Conservation (phyloP, 2,797 vertebrate genomes). For the Cossypha niveicapilla region DNA sequence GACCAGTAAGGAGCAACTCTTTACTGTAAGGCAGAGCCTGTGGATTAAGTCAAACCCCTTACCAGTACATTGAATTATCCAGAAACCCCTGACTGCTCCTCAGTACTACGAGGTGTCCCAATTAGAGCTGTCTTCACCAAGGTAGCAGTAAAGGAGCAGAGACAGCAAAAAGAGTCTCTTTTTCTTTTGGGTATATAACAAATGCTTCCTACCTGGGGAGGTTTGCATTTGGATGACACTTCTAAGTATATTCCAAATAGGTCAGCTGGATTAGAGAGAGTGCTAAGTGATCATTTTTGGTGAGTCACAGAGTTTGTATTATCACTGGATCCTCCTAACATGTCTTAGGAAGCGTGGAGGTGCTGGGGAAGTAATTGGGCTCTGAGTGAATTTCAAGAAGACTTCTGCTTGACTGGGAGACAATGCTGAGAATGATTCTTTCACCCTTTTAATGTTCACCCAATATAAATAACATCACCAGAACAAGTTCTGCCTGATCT, state of each 20-base stretch:
- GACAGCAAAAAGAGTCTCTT: background rate
- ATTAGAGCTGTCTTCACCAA: background rate
- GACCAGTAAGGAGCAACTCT: background rate
- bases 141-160: background rate
- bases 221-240: background rate
- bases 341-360: background rate
- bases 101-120: rapidly evolving
- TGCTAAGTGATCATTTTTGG: background rate
- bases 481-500: background rate
- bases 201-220: background rate
- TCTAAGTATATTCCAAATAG: background rate
- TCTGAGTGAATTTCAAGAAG: background rate
- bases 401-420: background rate
- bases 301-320: background rate
- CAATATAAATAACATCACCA: background rate
- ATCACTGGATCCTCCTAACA: background rate
- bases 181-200: background rate
- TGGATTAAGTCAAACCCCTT: background rate
- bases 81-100: background rate
- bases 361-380: background rate
- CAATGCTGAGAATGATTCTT: background rate
- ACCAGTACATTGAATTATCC: background rate
- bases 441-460: background rate
- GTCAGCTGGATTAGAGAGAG: background rate
- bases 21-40: background rate